phyloP scores from a whole-genome alignment of 2,888 invertebrate species.

The Drosophila cracens region DNA sequence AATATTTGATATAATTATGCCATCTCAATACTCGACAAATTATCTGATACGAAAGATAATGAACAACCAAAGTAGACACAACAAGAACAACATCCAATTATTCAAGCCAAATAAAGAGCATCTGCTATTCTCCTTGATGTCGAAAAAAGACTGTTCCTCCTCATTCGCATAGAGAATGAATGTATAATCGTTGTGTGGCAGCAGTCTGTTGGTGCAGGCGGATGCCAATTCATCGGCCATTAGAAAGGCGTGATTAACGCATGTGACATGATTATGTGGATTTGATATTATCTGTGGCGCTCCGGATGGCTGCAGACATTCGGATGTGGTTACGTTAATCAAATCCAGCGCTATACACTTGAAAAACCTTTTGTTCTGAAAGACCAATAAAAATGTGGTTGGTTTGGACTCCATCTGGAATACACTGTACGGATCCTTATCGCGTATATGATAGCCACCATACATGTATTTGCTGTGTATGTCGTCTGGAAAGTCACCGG shows the following conservation, averaged over 20 bases:
- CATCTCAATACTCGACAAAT: not conserved
- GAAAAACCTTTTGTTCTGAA: not conserved
- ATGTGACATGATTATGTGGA: slow-evolving; percentile 10
- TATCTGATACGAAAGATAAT: not conserved
- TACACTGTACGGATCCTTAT: slow-evolving; percentile 15
- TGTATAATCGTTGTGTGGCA: slow-evolving; percentile 7
- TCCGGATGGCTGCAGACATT: not conserved
- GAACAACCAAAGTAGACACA: not conserved
- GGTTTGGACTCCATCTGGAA: slow-evolving; percentile 6
- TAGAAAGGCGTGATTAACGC: slow-evolving; percentile 16
- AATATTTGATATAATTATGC: not conserved
- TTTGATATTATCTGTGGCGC: not conserved
- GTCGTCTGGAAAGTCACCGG: slow-evolving; percentile 23
- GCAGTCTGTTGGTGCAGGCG: slow-evolving; percentile 4
- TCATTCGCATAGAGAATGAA: slow-evolving; percentile 28
- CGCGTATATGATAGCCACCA: slow-evolving; percentile 4
- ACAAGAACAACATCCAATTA: slow-evolving; percentile 17
- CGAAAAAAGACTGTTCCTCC: not conserved
- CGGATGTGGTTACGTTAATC: not conserved
- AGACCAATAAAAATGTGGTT: slow-evolving; percentile 8
- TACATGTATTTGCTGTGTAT: slow-evolving; percentile 12
- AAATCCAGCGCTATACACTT: slow-evolving; percentile 13
- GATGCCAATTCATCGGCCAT: slow-evolving; percentile 33
- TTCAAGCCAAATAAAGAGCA: not conserved
- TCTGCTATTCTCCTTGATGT: not conserved